Percentiles rank a stretch among this genome's conserved stretches.
Conservation (phyloP, 30 jellyfish, hydroid and myxozoan species). For the Euphysa ruthae region DNA sequence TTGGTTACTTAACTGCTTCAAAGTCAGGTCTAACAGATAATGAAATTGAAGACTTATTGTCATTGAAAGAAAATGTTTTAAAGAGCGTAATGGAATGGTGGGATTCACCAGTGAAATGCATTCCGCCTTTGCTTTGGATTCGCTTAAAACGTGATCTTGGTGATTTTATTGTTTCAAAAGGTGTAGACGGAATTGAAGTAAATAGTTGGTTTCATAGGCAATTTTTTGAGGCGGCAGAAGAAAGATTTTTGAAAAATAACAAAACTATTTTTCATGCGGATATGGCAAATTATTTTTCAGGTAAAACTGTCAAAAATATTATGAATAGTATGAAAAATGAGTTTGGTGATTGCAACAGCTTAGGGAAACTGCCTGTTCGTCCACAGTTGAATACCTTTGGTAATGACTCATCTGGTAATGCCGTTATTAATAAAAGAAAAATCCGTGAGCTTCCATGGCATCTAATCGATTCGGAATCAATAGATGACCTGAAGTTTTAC, state of each 20-base stretch:
- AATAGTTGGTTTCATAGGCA: constrained; percentile 18
- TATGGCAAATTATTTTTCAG: neutral
- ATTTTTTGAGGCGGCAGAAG: constrained; percentile 7
- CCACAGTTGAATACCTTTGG: too few relatives aligned
- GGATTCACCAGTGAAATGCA: constrained; percentile 26
- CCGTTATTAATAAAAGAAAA: too few relatives aligned
- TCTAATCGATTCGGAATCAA: too few relatives aligned
- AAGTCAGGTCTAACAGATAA: constrained; percentile 21
- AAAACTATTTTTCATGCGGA: too few relatives aligned
- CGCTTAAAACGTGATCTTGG: constrained; percentile 7
- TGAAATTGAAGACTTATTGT: constrained; percentile 32
- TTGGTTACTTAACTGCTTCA: constrained; percentile 23
- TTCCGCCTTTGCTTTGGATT: constrained; percentile 36
- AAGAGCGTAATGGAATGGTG: neutral
- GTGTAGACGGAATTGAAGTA: constrained; percentile 9
- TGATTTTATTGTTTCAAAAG: neutral
- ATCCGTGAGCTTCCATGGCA: too few relatives aligned
- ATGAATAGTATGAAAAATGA: too few relatives aligned
- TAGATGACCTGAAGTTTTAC: too few relatives aligned
- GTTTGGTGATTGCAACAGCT: too few relatives aligned
- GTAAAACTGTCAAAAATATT: too few relatives aligned
- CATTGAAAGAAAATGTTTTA: constrained; percentile 22
- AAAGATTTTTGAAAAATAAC: neutral
- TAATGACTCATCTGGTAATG: too few relatives aligned
- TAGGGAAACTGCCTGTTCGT: too few relatives aligned